phyloP scores from a whole-genome alignment of 1,140 invertebrate genomes.

The Diachasma alloeum region DNA sequence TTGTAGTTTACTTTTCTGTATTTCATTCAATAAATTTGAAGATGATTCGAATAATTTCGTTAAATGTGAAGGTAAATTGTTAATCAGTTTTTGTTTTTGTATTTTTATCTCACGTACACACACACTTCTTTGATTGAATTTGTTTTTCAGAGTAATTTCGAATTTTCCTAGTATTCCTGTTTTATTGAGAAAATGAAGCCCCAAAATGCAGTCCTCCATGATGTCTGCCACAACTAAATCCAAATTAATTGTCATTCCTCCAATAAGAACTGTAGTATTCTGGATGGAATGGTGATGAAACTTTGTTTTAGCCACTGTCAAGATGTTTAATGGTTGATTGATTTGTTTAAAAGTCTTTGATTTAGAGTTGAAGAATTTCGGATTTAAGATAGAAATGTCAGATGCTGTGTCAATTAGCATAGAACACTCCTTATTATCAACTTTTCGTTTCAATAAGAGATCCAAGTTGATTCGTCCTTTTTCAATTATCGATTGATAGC shows the following conservation, averaged over 20 bases:
- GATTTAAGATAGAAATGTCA: no score
- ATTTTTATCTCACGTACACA: no score
- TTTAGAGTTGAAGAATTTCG: not conserved
- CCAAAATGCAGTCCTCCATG: not conserved
- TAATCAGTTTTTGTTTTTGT: not conserved
- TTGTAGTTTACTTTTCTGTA: not conserved
- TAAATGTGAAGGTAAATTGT: not conserved
- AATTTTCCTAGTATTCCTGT: not conserved
- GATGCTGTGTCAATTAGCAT: not conserved
- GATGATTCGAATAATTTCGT: not conserved
- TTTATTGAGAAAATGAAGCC: not conserved
- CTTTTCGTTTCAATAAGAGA: not conserved
- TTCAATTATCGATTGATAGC: not conserved
- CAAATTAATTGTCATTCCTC: not conserved
- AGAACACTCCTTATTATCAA: not conserved
- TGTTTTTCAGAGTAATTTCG: no score
- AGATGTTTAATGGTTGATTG: not conserved
- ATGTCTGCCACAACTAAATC: not conserved
- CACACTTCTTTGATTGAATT: no score
- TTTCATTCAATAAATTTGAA: not conserved
- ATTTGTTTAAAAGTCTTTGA: not conserved
- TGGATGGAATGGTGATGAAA: not conserved
- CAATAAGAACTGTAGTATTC: not conserved
- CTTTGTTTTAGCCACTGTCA: no score
- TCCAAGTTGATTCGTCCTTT: not conserved